These are phyloP conservation scores for Escarpia spicata DNA, from an alignment of 2,888 invertebrate genomes.

Conservation along the genomic window DNA sequence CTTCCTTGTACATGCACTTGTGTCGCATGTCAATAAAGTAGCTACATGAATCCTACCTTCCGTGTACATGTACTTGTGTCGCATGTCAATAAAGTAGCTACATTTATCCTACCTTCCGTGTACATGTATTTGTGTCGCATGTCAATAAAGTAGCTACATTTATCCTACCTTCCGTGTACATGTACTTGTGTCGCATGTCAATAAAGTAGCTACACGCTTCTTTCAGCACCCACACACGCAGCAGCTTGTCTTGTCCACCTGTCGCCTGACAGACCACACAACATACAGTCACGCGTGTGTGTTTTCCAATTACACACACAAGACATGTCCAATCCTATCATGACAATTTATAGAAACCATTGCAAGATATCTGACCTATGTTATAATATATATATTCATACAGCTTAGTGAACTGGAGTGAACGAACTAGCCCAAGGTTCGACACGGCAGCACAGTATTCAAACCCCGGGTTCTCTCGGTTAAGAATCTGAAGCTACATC, in stretches of 20 bases:
- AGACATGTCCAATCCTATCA: too few relatives aligned
- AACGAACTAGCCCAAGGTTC: too few relatives aligned
- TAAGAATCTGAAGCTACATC: too few relatives aligned
- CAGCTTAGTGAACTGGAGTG: too few relatives aligned
- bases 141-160: slow-evolving; percentile 92
- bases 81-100: slow-evolving; percentile 92
- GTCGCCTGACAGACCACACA: slow-evolving; percentile 74
- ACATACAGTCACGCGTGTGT: too few relatives aligned
- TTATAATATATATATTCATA: too few relatives aligned
- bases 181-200: slow-evolving; percentile 79
- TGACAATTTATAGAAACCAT: too few relatives aligned
- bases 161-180: slow-evolving; percentile 68
- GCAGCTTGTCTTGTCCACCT: slow-evolving; percentile 93
- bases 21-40: slow-evolving; percentile 96
- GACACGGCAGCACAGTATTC: too few relatives aligned
- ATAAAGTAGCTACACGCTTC: slow-evolving; percentile 91
- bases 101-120: slow-evolving; percentile 94
- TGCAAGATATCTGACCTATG: too few relatives aligned
- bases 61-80: slow-evolving; percentile 66
- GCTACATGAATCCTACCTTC: slow-evolving; percentile 76
- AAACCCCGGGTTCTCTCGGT: too few relatives aligned
- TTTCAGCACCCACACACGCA: slow-evolving; percentile 93
- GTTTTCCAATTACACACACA: too few relatives aligned
- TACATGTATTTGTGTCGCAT: slow-evolving; percentile 91
- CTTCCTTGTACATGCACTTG: slow-evolving; percentile 95